These are phyloP conservation scores for Sarotherodon lohbergeri DNA, from an alignment of 2,113 vertebrate species.

Conservation along the genomic window DNA sequence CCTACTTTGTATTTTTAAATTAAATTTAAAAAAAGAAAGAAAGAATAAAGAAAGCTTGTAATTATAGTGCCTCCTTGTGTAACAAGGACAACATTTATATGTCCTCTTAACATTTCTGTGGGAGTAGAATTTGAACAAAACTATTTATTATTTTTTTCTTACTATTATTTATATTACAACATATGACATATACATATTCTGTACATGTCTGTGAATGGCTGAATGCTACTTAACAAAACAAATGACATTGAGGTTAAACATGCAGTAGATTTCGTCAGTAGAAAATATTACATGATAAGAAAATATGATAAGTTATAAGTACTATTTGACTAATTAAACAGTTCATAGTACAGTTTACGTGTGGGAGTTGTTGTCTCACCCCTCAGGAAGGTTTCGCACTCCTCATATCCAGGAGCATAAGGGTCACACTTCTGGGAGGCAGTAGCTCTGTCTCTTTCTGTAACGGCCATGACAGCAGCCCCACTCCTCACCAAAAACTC, in stretches of 20 bases:
- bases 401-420: conserved; percentile 75
- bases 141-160: neutral
- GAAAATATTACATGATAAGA: neutral
- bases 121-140: neutral
- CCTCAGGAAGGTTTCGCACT: conserved; percentile 81
- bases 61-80: neutral
- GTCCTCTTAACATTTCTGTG: neutral
- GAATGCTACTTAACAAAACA: neutral
- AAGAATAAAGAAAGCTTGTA: neutral
- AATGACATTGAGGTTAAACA: neutral
- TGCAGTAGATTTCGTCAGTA: neutral
- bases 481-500: conserved; percentile 82
- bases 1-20: neutral
- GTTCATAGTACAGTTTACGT: neutral
- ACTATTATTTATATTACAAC: neutral
- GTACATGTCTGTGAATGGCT: neutral
- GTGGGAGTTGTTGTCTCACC: conserved; percentile 60
- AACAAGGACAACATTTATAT: neutral
- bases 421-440: conserved; percentile 89
- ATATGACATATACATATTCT: neutral
- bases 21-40: neutral
- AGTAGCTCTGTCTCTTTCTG: conserved; percentile 79
- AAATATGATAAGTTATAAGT: neutral
- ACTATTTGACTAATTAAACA: neutral
- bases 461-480: conserved; percentile 82